Conservation (phyloP, 2,888 invertebrate genomes). For the Phyllotreta striolata region DNA sequence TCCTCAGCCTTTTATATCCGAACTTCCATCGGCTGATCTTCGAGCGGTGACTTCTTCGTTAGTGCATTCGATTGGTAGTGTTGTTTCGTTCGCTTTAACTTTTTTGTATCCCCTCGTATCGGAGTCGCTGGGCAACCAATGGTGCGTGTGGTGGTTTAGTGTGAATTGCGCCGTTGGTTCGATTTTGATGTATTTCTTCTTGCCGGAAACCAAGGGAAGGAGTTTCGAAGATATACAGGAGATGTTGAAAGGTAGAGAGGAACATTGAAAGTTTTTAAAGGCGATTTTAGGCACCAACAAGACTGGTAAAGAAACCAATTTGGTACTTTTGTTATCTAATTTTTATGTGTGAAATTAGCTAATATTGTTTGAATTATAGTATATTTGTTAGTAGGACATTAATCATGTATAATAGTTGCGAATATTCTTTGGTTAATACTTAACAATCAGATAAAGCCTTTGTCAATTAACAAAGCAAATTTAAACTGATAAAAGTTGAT, state of each 20-base stretch:
- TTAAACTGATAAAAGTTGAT: too few species aligned
- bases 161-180: constrained; percentile 8
- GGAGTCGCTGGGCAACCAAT: constrained; percentile 21
- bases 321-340: too few species aligned
- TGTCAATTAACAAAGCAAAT: too few species aligned
- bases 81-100: constrained; percentile 15
- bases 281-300: too few species aligned
- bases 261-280: too few species aligned
- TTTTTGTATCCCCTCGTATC: constrained; percentile 29
- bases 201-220: constrained; percentile 34
- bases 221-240: constrained; percentile 37
- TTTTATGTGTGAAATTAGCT: too few species aligned
- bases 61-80: constrained; percentile 28
- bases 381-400: too few species aligned
- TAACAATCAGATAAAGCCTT: too few species aligned
- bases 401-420: too few species aligned
- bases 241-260: constrained; percentile 11
- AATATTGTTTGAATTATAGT: too few species aligned
- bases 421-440: too few species aligned
- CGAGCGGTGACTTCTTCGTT: constrained; percentile 63
- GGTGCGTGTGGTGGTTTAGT: constrained; percentile 29
- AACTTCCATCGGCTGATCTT: not conserved
- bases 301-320: too few species aligned
- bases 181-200: constrained; percentile 5
- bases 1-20: not conserved